A percentile compares a stretch with the other conserved stretches of the same genome.
Evolutionary conservation across 2,113 vertebrate genomes (phyloP).

Genomic region (Nettapus auritus): DNA sequence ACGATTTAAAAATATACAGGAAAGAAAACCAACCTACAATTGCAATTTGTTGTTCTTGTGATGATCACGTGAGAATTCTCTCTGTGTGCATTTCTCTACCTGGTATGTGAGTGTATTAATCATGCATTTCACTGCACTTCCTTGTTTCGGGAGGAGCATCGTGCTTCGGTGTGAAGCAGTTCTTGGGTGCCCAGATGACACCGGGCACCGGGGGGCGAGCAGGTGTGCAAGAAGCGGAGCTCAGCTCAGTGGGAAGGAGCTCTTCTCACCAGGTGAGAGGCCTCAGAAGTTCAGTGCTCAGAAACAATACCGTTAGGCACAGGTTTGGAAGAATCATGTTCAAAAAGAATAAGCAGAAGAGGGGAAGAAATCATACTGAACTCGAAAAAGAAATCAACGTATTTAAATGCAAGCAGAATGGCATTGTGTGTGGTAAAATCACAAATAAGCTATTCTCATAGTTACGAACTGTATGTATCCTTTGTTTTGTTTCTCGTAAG

Average conservation of each 20-base stretch:
- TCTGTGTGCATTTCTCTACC: background rate
- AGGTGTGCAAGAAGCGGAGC: background rate
- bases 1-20: background rate
- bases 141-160: constrained; percentile 19
- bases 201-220: too few relatives aligned
- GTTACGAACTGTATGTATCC: constrained; percentile 39
- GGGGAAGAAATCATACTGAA: constrained; percentile 54
- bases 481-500: constrained; percentile 52
- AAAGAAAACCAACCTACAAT: background rate
- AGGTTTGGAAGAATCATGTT: constrained; percentile 53
- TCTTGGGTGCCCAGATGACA: constrained; percentile 18
- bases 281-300: constrained; percentile 32
- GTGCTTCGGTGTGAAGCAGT: background rate
- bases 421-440: constrained; percentile 60
- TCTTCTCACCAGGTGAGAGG: constrained; percentile 49
- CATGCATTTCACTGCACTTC: constrained; percentile 25
- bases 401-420: constrained; percentile 55
- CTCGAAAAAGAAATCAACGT: constrained; percentile 11
- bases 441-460: constrained; percentile 48
- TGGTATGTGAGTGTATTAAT: background rate
- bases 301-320: background rate
- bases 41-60: background rate
- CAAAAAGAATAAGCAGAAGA: constrained; percentile 4
- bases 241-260: constrained; percentile 42
- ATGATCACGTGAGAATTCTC: background rate